Evolutionary conservation across 2,113 vertebrate species (phyloP).

Genomic region (Tonatia bakeri): DNA sequence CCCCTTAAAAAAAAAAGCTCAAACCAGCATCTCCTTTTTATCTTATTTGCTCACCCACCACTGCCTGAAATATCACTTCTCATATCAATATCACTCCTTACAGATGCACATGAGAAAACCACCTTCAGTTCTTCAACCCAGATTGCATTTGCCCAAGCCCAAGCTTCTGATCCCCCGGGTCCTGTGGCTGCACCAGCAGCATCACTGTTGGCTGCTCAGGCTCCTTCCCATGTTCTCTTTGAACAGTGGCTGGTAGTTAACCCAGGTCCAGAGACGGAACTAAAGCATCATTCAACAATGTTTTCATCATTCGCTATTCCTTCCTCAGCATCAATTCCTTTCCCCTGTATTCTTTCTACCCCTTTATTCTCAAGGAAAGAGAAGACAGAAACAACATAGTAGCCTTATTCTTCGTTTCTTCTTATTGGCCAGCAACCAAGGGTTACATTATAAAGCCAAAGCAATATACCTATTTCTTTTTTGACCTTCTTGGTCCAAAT

Average conservation of each 20-base stretch:
- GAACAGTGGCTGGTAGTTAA: background rate
- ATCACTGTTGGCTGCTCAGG: background rate
- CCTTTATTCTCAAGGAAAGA: background rate
- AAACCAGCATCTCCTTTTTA: background rate
- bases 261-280: background rate
- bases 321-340: background rate
- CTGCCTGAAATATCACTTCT: background rate
- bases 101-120: background rate
- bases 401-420: background rate
- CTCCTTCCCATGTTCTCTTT: background rate
- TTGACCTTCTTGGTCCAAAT: background rate
- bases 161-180: background rate
- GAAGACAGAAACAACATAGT: background rate
- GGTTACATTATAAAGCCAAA: background rate
- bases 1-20: background rate
- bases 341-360: background rate
- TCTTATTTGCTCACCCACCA: background rate
- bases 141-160: background rate
- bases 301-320: background rate
- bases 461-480: background rate
- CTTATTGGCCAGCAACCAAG: background rate
- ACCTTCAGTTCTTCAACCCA: background rate
- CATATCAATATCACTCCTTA: background rate
- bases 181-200: background rate
- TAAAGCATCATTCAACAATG: background rate